Base-by-base conservation (phyloP, 2,113 vertebrate genomes). In the Oreocharis arfaki region DNA sequence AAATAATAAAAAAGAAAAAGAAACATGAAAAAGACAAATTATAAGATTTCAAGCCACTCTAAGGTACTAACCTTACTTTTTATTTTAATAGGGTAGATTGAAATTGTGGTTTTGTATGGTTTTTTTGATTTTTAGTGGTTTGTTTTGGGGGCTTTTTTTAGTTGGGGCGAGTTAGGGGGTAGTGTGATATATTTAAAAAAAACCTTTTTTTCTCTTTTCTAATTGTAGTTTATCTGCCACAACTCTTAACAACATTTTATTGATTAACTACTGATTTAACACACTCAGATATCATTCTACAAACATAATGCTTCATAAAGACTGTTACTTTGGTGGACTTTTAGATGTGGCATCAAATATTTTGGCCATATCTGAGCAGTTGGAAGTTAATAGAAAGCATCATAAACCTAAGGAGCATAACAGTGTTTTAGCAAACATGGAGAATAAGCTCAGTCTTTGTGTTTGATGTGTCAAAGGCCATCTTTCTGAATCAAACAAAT, bases 101-200 rank as follows among this genome's bases (percentile, higher is more conserved):
- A 53, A 75, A 42, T 2, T 33, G 17, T 12, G 9, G 7, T 7
- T 83, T 67, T 61, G 13, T 44, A 11, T 1, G 3, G 1, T 17
- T 74, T 64, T 64, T 4, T 22, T 67, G 9, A 18, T 16, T 57
- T 84, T 15, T 12, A 2, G 3, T 23, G 13, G 3, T 15, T 59
- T 67, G 6, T 4, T 67, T 24, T 18, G 33, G 1, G 0, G 0
- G 13, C 16, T 41, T 56, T 39, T 56, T 41, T 74, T 33, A 15
- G 5, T n/a, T 8, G 1, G 8, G 6, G 3, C 2, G 28, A 28
- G 3, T 32, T 12, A 27, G 5, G 6, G 7, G 3, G 3, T 42
- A 10, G 2, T 9, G 5, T 6, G 6, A 1, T 39, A 33, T 21
- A 55, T 67, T 69, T 33, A 15, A 44, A 30, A 59, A 42, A 44